Evolutionary conservation across 1,140 invertebrate species (phyloP), one percentile per base, ranked within the genome.

Genomic region (Leptinotarsa texana): DNA sequence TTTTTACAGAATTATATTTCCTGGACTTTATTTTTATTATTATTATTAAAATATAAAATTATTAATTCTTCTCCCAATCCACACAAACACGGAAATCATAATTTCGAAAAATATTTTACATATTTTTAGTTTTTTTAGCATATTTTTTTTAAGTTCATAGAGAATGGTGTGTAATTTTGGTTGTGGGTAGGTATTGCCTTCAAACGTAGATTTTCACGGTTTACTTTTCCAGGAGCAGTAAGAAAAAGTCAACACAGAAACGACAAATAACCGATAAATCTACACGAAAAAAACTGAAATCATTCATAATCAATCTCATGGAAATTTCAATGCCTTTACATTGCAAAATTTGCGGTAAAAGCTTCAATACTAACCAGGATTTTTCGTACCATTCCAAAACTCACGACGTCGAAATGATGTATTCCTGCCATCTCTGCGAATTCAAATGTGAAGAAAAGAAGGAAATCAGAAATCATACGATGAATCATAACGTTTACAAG

Each of bases 391-490:
- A 83, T 63, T 80, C 79, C 13, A 75, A 78, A 24, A 77, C 85
- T 82, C 83, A 84, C 57, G 82, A 77, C 17, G 65, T 73, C 79
- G 82, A 85, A 3, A 79, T 82, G 2, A 82, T 79, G 42, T 82
- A 86, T 11, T 79, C 81, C 33, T 87, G 87, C 65, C 80, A 85
- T 1, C 61, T 83, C 4, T 87, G 87, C 73, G 82, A 86, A 17
- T 87, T 85, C 49, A 82, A 81, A 15, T 86, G 84, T 3, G 65
- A 79, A 4, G 83, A 85, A 69, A 86, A 84, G 49, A 86, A 85
- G 69, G 82, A 84, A 63, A 78, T 79, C 15, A 47, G 63, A 47
- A 47, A 63, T 17, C 78, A 79, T 68, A 72, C 77, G 17, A 69
- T 66, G 0, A 75, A 74, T 65, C 79, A 80, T 21, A 73, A 69